A percentile compares a stretch with the other conserved stretches of the same genome.
Evolutionary conservation across 2,888 invertebrate species (phyloP).

Genomic region (Drosophila picticornis): DNA sequence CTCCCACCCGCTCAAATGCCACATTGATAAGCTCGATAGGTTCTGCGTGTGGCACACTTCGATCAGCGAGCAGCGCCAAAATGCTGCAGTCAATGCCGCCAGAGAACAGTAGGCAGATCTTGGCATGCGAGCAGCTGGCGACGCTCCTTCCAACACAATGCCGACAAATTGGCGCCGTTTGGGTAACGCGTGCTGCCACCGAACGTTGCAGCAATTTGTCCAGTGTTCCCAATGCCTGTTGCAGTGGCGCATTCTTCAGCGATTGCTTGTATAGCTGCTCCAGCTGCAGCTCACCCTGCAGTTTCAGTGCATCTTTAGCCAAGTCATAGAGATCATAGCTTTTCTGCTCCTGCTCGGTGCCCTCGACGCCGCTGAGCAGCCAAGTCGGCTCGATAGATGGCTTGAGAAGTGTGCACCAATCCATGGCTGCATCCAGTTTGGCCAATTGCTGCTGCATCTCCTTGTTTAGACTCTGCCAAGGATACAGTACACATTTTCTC

Average conservation of each 20-base stretch:
- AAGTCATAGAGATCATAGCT: constrained; percentile 57
- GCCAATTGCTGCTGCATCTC: constrained; percentile 36
- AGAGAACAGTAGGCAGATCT: constrained; percentile 95
- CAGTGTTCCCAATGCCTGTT: constrained; percentile 30
- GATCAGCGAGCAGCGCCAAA: constrained; percentile 92
- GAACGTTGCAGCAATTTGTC: constrained; percentile 46
- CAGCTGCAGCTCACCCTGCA: constrained; percentile 2
- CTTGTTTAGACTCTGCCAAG: constrained; percentile 53
- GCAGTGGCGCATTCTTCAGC: constrained; percentile 28
- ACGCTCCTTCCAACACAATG: constrained; percentile 15
- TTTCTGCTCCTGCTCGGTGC: background rate
- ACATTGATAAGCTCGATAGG: constrained; percentile 97
- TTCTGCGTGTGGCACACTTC: constrained; percentile 88
- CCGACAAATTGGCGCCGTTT: constrained; percentile 59
- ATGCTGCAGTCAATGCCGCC: constrained; percentile 99
- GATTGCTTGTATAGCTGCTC: constrained; percentile 39
- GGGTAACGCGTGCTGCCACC: constrained; percentile 52
- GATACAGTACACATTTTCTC: constrained; percentile 42
- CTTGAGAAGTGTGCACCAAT: constrained; percentile 40
- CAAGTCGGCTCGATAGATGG: constrained; percentile 48
- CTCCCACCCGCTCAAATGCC: constrained; percentile 88
- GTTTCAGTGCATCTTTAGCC: background rate
- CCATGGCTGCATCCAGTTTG: constrained; percentile 38
- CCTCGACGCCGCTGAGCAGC: constrained; percentile 24
- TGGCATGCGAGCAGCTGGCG: constrained; percentile 87